Percentiles rank a stretch among this genome's conserved stretches.
phyloP scores from a whole-genome alignment of 2,113 vertebrate genomes.

The Coregonus clupeaformis region DNA sequence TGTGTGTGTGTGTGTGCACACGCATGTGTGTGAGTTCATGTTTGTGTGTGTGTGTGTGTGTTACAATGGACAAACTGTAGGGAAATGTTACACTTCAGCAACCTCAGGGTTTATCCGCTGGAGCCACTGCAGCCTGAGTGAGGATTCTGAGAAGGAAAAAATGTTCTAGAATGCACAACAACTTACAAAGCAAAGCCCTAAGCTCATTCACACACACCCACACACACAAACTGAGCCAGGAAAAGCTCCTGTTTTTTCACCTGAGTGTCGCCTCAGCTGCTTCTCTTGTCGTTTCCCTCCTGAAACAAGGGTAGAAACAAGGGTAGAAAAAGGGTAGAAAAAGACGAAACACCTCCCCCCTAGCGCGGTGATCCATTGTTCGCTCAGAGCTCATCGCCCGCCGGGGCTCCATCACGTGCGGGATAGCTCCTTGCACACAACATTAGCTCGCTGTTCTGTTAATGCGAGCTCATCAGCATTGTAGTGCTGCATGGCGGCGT shows the following conservation, averaged over 20 bases:
- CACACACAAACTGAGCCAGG: neutral
- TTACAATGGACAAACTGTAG: neutral
- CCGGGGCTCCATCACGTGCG: conserved; percentile 58
- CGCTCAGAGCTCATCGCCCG: conserved; percentile 54
- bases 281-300: neutral
- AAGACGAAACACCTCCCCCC: conserved; percentile 26
- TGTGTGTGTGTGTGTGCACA: neutral
- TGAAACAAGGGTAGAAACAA: neutral
- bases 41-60: neutral
- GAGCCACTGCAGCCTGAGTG: too few species aligned
- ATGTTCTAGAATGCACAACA: too few species aligned
- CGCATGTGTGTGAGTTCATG: neutral
- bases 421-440: conserved; percentile 45
- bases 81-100: neutral
- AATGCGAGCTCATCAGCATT: conserved; percentile 44
- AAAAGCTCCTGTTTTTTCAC: neutral
- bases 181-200: too few species aligned
- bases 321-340: too few species aligned
- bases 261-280: neutral
- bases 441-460: conserved; percentile 55
- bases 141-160: too few species aligned
- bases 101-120: too few species aligned
- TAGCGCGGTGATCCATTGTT: conserved; percentile 64
- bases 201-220: too few species aligned
- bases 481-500: conserved; percentile 39